Conservation (phyloP, 30 jellyfish, hydroid and myxozoan genomes). For the Aurelia sp. region DNA sequence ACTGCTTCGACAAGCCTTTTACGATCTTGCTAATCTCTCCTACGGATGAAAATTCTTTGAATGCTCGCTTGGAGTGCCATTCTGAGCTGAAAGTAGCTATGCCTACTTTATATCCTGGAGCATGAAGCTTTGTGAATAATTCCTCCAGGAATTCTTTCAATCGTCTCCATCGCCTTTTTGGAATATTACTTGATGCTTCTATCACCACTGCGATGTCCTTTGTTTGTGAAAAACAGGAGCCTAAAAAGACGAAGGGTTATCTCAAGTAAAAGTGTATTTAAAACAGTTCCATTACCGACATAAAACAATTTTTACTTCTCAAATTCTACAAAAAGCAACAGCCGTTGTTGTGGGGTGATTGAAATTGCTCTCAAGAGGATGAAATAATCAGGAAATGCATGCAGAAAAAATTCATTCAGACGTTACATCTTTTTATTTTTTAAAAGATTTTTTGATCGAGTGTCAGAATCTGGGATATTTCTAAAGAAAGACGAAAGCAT, state of each 20-base stretch:
- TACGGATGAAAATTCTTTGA: background rate
- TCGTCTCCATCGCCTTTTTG: slow-evolving; percentile 15
- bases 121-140: slow-evolving; percentile 5
- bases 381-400: no score
- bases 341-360: no score
- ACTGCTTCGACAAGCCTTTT: background rate
- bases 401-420: no score
- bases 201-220: slow-evolving; percentile 43
- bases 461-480: no score
- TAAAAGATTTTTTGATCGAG: no score
- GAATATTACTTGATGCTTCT: slow-evolving; percentile 23
- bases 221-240: background rate
- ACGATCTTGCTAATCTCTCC: background rate
- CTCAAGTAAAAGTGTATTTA: no score
- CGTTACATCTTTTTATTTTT: no score
- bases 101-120: slow-evolving; percentile 22
- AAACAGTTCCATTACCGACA: no score
- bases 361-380: no score
- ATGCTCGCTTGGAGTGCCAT: background rate
- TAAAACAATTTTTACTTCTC: no score
- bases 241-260: background rate
- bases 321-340: no score
- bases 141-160: slow-evolving; percentile 2
- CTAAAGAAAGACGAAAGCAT: no score
- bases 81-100: slow-evolving; percentile 16